phyloP scores from a whole-genome alignment of 2,113 vertebrate species.

The Pontoporia blainvillei region DNA sequence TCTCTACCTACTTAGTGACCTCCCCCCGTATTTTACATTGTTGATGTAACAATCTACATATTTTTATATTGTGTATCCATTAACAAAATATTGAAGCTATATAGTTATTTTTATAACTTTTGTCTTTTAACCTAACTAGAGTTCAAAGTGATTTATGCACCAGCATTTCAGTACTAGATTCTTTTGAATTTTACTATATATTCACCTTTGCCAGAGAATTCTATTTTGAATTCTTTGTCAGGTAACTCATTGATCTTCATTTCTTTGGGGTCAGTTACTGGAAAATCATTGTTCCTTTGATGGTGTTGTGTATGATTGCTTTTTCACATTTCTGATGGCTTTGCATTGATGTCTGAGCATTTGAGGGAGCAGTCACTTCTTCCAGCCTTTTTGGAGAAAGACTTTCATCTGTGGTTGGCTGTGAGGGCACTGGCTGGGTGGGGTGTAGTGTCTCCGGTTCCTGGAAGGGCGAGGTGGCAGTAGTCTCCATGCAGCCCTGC shows the following conservation, averaged over 20 bases:
- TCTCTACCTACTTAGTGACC: too few relatives aligned
- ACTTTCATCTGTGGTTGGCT: not conserved
- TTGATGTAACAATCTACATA: too few relatives aligned
- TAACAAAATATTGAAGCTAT: too few relatives aligned
- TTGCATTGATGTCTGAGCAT: not conserved
- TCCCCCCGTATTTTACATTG: too few relatives aligned
- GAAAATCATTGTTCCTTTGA: not conserved
- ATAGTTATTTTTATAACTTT: not conserved
- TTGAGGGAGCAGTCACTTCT: not conserved
- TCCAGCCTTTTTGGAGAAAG: not conserved
- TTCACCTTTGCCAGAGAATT: not conserved
- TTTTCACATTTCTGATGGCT: not conserved
- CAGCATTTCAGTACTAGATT: not conserved
- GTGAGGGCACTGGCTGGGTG: not conserved
- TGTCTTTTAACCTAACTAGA: not conserved
- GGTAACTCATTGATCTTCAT: not conserved
- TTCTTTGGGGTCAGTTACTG: not conserved
- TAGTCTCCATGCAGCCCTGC: not conserved
- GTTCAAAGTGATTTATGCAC: not conserved
- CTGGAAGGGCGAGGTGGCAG: not conserved
- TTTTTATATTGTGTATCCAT: too few relatives aligned
- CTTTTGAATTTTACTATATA: not conserved
- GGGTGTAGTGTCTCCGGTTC: not conserved
- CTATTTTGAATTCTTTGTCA: not conserved
- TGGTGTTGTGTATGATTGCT: not conserved